Conservation (phyloP, 2,888 invertebrate species). For the Zaprionus obscuricornis region DNA sequence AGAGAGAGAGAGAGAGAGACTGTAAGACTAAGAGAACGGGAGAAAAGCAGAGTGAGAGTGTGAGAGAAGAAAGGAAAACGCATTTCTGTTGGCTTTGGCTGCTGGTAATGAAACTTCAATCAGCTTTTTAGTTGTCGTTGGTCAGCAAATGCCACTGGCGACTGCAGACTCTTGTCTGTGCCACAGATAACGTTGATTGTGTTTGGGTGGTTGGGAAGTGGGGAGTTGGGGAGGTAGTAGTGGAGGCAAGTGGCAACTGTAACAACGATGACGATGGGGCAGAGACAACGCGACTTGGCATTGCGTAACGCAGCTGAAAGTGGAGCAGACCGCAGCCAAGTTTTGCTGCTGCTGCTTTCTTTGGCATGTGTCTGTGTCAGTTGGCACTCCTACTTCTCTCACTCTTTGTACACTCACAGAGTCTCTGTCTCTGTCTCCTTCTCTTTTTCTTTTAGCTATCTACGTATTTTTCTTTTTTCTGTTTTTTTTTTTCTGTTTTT, state of each 20-base stretch:
- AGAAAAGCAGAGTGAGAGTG: background rate
- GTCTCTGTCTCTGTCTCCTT: background rate
- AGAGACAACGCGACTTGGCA: constrained; percentile 43
- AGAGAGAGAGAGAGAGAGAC: background rate
- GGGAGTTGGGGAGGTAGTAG: constrained; percentile 18
- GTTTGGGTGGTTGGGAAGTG: too few relatives aligned
- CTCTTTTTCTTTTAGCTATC: background rate
- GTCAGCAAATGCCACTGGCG: constrained; percentile 35
- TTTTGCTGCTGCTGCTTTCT: constrained; percentile 31
- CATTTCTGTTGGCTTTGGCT: constrained; percentile 46
- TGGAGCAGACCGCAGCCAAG: constrained; percentile 55
- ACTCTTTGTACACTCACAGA: background rate
- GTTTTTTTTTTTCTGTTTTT: constrained; percentile 26
- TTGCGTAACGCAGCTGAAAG: constrained; percentile 74
- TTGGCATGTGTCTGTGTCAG: constrained; percentile 23
- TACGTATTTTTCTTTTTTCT: background rate
- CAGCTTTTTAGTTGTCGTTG: too few relatives aligned
- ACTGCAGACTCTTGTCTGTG: background rate
- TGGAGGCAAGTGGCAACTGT: constrained; percentile 33
- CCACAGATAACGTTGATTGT: background rate
- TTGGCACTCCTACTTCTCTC: background rate
- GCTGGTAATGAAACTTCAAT: constrained; percentile 74
- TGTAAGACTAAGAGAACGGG: too few relatives aligned
- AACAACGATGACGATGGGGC: constrained; percentile 35
- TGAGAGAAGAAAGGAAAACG: constrained; percentile 8